A percentile compares a stretch with the other conserved stretches of the same genome.
Conservation (phyloP, 2,113 vertebrate species). For the Gobio gobio region DNA sequence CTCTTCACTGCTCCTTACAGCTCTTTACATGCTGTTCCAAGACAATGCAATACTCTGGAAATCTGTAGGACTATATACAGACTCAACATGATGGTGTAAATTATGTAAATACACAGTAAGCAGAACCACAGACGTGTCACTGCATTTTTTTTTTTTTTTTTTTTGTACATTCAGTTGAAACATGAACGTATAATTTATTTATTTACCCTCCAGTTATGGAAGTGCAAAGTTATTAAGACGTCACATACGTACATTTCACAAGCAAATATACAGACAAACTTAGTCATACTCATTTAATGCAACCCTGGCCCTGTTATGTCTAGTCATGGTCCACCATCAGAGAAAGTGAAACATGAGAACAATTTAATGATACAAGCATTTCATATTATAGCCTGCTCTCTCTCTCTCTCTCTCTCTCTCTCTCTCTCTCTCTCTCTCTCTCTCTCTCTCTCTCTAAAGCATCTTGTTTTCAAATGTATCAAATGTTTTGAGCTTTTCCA, state of each 20-base stretch:
- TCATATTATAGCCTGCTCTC: constrained; percentile 21
- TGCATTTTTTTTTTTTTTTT: too few relatives aligned
- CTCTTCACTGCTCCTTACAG: neutral
- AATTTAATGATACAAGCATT: constrained; percentile 36
- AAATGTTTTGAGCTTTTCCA: too few relatives aligned
- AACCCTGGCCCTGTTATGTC: neutral
- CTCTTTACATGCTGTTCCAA: neutral
- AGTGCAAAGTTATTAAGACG: neutral
- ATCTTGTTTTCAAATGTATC: too few relatives aligned
- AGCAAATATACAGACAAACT: neutral
- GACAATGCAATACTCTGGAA: neutral
- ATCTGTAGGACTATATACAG: constrained; percentile 5
- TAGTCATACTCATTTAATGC: neutral
- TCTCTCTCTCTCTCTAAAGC: too few relatives aligned
- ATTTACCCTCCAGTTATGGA: neutral
- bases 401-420: neutral
- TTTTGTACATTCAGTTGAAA: neutral
- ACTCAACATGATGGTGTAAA: neutral
- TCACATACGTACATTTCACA: neutral
- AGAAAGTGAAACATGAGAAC: constrained; percentile 5
- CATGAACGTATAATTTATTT: neutral
- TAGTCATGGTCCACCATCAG: neutral
- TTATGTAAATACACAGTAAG: neutral
- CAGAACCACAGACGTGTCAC: neutral
- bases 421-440: too few relatives aligned